Percentiles rank a stretch among this genome's conserved stretches.
These are phyloP conservation scores for Arremon brunneinucha DNA, from an alignment of 2,797 vertebrate genomes.

Conservation along the genomic window DNA sequence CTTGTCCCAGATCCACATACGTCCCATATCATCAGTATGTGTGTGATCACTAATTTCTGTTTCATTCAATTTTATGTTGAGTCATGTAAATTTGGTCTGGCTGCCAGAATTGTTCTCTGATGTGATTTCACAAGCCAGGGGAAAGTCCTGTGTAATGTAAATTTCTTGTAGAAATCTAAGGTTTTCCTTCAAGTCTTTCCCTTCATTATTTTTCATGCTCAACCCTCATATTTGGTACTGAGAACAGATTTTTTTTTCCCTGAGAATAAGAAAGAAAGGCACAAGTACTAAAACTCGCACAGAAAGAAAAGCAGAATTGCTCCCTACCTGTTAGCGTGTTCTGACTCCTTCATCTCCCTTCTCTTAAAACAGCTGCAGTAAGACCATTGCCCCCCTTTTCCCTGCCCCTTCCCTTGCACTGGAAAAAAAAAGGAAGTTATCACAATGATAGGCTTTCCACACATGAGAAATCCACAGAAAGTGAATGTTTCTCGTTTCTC, in stretches of 20 bases:
- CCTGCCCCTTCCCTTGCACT: neutral
- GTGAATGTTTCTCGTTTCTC: neutral
- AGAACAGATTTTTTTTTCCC: neutral
- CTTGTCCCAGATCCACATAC: neutral
- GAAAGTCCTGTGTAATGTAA: neutral
- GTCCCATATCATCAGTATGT: accelerated
- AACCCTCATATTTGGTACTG: neutral
- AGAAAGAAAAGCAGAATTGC: neutral
- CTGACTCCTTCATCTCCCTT: neutral
- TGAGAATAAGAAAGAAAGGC: neutral
- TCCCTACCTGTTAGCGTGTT: neutral
- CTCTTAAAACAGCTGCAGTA: neutral
- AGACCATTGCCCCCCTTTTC: neutral
- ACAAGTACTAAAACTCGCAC: neutral
- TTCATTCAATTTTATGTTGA: neutral
- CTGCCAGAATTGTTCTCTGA: neutral
- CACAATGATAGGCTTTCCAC: neutral
- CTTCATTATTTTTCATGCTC: neutral
- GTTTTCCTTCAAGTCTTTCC: neutral
- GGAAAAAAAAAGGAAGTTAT: neutral
- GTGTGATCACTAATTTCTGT: neutral
- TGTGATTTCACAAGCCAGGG: neutral
- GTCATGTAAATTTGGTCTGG: neutral
- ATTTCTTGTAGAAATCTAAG: neutral
- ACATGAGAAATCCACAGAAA: neutral